Percentiles rank a stretch among this genome's conserved stretches.
Conservation (phyloP, 2,113 vertebrate species). For the Takifugu flavidus region DNA sequence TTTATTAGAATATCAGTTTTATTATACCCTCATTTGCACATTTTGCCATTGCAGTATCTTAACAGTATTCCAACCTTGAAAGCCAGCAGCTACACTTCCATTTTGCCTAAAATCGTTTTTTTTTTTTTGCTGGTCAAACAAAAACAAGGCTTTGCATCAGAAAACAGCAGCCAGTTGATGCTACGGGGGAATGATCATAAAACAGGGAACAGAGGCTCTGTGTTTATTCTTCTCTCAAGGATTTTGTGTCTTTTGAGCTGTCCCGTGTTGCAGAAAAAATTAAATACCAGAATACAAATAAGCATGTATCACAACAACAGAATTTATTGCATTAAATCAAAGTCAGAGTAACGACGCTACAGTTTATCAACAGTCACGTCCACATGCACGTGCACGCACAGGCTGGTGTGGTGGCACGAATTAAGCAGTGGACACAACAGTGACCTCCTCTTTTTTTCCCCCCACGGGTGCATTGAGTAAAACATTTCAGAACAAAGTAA, state of each 20-base stretch:
- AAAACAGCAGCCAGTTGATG: too few species aligned
- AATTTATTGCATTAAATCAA: slow-evolving; percentile 68
- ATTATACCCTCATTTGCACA: too few species aligned
- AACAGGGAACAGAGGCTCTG: too few species aligned
- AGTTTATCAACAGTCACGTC: slow-evolving; percentile 40
- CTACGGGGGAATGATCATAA: too few species aligned
- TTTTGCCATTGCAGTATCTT: too few species aligned
- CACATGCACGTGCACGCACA: slow-evolving; percentile 28
- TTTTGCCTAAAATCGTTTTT: too few species aligned
- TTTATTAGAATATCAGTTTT: too few species aligned
- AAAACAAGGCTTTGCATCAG: too few species aligned
- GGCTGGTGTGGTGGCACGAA: slow-evolving; percentile 22
- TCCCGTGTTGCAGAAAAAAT: neutral
- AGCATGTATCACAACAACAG: slow-evolving; percentile 32
- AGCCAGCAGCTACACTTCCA: too few species aligned
- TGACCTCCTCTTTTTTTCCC: slow-evolving; percentile 18
- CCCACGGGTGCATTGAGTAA: slow-evolving; percentile 1
- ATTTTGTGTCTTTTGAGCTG: neutral
- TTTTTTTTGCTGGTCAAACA: too few species aligned
- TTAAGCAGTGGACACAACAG: slow-evolving; percentile 22
- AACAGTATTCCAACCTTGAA: too few species aligned
- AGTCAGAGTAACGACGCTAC: slow-evolving; percentile 49
- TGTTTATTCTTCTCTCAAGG: neutral
- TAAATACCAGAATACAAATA: slow-evolving; percentile 13
- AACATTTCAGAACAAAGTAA: slow-evolving; percentile 36